Conservation (phyloP, 2,113 vertebrate genomes). For the Elephantulus edwardii region DNA sequence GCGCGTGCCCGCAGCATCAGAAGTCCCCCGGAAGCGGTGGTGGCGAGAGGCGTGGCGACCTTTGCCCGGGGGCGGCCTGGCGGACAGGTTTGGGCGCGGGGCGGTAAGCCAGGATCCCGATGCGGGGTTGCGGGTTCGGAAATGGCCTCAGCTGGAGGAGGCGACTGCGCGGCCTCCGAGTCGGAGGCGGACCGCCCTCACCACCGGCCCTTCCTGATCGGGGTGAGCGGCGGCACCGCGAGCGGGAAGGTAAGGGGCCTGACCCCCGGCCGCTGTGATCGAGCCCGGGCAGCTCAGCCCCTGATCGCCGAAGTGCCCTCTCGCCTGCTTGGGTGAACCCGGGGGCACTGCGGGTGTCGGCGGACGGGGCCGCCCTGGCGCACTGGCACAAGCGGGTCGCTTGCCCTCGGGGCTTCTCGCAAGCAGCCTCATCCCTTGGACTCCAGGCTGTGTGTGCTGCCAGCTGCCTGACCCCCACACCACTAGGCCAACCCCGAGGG, state of each 20-base stretch:
- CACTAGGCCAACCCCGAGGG: too few relatives aligned
- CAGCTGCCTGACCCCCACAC: background rate
- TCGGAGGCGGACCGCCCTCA: slow-evolving; percentile 85
- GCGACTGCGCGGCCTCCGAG: slow-evolving; percentile 9
- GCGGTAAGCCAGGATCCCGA: background rate
- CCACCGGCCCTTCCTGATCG: slow-evolving; percentile 92
- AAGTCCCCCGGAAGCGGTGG: slow-evolving; percentile 67
- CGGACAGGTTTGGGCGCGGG: background rate
- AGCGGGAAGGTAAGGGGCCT: slow-evolving; percentile 91
- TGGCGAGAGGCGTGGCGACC: slow-evolving; percentile 67
- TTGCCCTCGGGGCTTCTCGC: background rate
- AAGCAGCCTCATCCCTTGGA: background rate
- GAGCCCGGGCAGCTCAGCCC: background rate
- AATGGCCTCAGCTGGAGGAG: slow-evolving; percentile 84
- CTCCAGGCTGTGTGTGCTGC: too few relatives aligned
- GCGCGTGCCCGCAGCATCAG: background rate
- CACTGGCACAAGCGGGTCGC: background rate
- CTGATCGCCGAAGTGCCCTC: background rate
- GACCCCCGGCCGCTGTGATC: background rate
- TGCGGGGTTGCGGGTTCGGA: slow-evolving; percentile 58
- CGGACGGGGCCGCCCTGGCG: background rate
- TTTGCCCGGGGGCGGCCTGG: slow-evolving; percentile 75
- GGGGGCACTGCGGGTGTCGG: background rate
- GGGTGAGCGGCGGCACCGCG: slow-evolving; percentile 95
- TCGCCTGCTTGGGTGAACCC: background rate